Evolutionary conservation across 2,113 vertebrate species (phyloP), one percentile per base, ranked within the genome.

Genomic region (Pleuronectes platessa): DNA sequence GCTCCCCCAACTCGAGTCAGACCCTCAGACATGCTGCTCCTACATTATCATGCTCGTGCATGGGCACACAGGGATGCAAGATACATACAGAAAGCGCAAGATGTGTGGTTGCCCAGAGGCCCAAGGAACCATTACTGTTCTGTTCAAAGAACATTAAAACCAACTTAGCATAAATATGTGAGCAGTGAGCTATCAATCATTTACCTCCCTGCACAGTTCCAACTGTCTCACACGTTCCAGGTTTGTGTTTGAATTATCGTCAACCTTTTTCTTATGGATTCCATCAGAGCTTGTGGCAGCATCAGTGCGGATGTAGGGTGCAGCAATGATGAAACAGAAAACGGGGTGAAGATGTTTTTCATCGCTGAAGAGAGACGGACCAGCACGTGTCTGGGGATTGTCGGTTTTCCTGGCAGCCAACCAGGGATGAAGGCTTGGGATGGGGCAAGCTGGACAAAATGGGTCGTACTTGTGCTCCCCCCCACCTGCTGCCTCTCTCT

Each of bases 151-250:
- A 86, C 85, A 80, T 12, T 27, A 42, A 72, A 89, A 76, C 69
- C 23, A 66, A 72, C 84, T 76, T 81, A 79, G 73, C 79, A 83
- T 90, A 86, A 92, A 84, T 81, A 67, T 84, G 77, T 68, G 68
- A 66, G 55, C 45, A 81, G 65, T 75, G 68, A 74, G 47, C 75
- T 82, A 90, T 90, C 85, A 86, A 89, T 92, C 90, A 77, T 93
- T 88, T 77, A 87, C 74, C 73, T 84, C 71, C 72, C 66, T 55
- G 65, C 78, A 77, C 75, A 61, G 51, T 66, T 82, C 71, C 47
- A 68, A 26, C 73, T 79, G 75, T 71, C 72, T 89, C 82, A 77
- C 74, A 86, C 61, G 78, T 87, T 81, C 63, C 79, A 71, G 68
- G 79, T 86, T 84, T 92, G 82, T 85, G n/a, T 51, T 18, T 42